A percentile compares a stretch with the other conserved stretches of the same genome.
These are phyloP conservation scores for Carposina sasakii DNA, from an alignment of 1,140 invertebrate species.

Conservation along the genomic window DNA sequence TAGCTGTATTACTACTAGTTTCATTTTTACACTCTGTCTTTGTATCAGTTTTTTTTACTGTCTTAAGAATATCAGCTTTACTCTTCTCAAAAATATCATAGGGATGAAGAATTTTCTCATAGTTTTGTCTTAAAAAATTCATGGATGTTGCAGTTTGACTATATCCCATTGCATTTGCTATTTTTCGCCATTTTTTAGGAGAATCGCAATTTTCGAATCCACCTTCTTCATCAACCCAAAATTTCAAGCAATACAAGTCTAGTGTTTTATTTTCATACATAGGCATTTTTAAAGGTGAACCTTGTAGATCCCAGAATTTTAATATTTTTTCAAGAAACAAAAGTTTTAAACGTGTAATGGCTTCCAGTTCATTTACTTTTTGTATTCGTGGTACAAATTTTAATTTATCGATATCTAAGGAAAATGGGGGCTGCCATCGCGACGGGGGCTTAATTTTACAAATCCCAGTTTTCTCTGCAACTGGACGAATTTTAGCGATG, in stretches of 20 bases:
- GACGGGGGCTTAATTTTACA: conserved; percentile 80
- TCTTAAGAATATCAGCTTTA: conserved; percentile 63
- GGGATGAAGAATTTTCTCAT: conserved; percentile 93
- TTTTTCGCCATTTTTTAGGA: conserved; percentile 92
- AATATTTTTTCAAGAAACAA: conserved; percentile 98
- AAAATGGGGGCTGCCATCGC: conserved; percentile 97
- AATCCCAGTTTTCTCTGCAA: conserved; percentile 78
- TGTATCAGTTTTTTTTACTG: conserved; percentile 57
- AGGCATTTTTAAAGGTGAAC: conserved; percentile 93
- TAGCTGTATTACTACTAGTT: conserved; percentile 25
- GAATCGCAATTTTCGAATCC: conserved; percentile 88
- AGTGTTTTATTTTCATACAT: conserved; percentile 94
- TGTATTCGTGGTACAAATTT: conserved; percentile 97
- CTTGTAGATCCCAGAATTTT: conserved; percentile 98
- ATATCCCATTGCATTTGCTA: conserved; percentile 90
- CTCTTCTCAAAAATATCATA: conserved; percentile 87
- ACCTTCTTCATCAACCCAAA: conserved; percentile 92
- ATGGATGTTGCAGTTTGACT: conserved; percentile 85
- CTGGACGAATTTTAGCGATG: conserved; percentile 78
- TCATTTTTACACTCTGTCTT: conserved; percentile 50
- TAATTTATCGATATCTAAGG: conserved; percentile 97
- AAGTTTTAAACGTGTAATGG: conserved; percentile 94
- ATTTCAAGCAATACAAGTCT: conserved; percentile 94
- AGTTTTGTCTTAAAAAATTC: conserved; percentile 88
- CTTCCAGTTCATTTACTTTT: conserved; percentile 97